Conservation (phyloP, 2,113 vertebrate species). For the Egretta garzetta region DNA sequence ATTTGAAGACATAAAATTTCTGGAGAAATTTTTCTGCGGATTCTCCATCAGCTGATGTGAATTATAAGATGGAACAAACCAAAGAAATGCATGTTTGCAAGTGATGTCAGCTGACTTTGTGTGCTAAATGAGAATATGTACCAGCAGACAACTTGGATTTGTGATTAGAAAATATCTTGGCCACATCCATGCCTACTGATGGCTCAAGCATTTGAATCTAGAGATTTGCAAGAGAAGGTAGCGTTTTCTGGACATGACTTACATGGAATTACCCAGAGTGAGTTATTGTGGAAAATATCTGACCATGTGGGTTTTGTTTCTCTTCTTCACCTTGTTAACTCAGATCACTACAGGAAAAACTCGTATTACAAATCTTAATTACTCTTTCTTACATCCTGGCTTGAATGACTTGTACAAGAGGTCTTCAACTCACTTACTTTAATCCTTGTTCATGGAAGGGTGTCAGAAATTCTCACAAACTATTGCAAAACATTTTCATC, state of each 20-base stretch:
- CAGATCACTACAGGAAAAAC: neutral
- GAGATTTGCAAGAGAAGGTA: neutral
- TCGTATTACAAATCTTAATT: neutral
- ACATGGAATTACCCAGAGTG: rapidly evolving
- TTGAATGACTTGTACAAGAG: neutral
- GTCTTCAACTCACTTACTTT: neutral
- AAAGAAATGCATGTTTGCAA: neutral
- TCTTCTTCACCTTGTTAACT: neutral
- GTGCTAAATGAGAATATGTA: neutral
- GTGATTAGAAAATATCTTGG: neutral
- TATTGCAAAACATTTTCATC: neutral
- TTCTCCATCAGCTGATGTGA: neutral
- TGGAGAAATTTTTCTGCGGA: neutral
- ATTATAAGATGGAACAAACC: neutral
- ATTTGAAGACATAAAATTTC: neutral
- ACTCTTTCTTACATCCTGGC: neutral
- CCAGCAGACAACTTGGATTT: neutral
- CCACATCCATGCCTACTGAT: neutral
- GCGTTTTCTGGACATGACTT: neutral
- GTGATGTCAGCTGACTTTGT: neutral
- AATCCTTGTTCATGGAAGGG: neutral
- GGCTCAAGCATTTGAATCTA: neutral
- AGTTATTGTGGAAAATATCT: neutral
- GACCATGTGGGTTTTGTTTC: neutral
- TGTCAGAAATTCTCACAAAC: neutral